Conservation (phyloP, 1,140 invertebrate genomes). For the Thaumatotibia leucotreta region DNA sequence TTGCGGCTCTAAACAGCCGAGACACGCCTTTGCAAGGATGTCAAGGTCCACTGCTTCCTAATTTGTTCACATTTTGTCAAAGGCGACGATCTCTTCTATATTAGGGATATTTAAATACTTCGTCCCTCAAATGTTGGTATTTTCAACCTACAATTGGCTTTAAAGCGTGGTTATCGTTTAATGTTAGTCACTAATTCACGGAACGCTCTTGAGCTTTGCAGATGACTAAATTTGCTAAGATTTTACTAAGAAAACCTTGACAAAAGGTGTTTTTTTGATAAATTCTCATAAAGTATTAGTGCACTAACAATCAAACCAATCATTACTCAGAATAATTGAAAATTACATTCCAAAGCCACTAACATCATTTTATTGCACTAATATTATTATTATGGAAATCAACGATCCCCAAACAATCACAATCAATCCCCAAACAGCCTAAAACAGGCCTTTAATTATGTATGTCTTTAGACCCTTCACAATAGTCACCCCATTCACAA, state of each 20-base stretch:
- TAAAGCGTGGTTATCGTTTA: neutral
- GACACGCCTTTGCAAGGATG: neutral
- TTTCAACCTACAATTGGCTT: neutral
- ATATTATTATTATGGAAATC: too few relatives aligned
- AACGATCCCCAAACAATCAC: too few relatives aligned
- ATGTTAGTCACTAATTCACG: neutral
- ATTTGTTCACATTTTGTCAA: neutral
- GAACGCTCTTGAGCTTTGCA: neutral
- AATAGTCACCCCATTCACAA: too few relatives aligned
- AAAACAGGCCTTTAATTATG: too few relatives aligned
- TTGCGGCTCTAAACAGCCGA: neutral
- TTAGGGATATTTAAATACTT: neutral
- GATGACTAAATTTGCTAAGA: neutral
- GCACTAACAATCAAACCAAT: neutral
- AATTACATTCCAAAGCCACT: too few relatives aligned
- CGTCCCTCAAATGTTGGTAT: neutral
- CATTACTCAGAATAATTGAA: too few relatives aligned
- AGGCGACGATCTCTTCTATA: neutral
- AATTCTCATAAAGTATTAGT: neutral
- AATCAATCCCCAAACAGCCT: too few relatives aligned
- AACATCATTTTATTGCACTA: too few relatives aligned
- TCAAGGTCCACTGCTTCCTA: neutral
- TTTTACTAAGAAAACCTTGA: neutral
- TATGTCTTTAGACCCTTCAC: too few relatives aligned
- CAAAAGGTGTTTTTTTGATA: neutral